These are phyloP conservation scores for Zosterops pallidus DNA, from an alignment of 2,113 vertebrate genomes.

Conservation along the genomic window DNA sequence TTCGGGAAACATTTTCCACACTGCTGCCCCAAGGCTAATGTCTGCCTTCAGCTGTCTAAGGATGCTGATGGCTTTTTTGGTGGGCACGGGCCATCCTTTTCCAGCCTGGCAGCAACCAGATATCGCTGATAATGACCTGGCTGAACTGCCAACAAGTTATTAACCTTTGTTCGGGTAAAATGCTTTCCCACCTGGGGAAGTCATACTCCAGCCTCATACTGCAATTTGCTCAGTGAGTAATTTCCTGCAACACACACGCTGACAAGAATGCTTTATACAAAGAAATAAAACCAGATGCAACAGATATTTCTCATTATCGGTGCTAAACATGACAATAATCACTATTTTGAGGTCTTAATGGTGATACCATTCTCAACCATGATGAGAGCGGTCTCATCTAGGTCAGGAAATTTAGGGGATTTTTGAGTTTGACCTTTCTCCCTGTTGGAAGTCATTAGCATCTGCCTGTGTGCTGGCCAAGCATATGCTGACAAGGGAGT, in stretches of 20 bases:
- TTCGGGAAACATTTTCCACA: not conserved
- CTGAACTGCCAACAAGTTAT: conserved; percentile 4
- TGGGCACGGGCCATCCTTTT: not conserved
- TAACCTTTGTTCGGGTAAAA: conserved; percentile 11
- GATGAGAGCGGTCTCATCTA: not conserved
- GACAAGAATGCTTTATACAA: not conserved
- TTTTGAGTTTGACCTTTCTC: not conserved
- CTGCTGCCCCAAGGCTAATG: conserved; percentile 35
- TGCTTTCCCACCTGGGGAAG: not conserved
- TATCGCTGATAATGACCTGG: not conserved
- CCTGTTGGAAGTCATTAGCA: not conserved
- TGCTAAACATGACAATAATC: not conserved
- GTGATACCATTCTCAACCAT: not conserved
- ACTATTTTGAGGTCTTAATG: not conserved
- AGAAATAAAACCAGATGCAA: not conserved
- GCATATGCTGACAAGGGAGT: not conserved
- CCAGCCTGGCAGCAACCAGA: not conserved
- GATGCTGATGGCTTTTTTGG: not conserved
- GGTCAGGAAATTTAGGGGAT: not conserved
- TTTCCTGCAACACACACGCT: not conserved
- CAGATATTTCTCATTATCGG: not conserved
- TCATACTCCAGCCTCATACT: not conserved
- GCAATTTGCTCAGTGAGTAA: not conserved
- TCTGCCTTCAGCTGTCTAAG: not conserved
- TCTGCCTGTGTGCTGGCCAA: not conserved